Conservation (phyloP, 2,888 invertebrate genomes). For the Alcis repandata region DNA sequence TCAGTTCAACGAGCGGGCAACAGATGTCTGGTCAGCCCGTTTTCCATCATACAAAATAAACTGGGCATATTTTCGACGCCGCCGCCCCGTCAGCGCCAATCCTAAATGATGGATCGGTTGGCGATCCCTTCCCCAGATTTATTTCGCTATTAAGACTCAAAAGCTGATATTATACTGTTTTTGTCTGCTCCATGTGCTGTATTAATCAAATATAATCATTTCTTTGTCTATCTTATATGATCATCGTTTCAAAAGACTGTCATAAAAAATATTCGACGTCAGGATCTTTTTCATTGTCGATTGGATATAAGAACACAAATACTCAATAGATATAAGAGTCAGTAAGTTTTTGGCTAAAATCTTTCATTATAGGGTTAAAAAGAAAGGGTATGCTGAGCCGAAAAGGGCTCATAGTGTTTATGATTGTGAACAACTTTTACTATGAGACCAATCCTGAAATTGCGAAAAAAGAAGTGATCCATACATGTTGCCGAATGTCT, state of each 20-base stretch:
- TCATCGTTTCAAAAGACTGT: background rate
- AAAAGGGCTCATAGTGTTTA: too few relatives aligned
- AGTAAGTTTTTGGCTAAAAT: background rate
- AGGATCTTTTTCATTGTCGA: background rate
- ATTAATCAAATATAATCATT: slow-evolving; percentile 22
- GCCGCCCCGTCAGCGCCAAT: slow-evolving; percentile 49
- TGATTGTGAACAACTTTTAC: too few relatives aligned
- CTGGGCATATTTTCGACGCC: slow-evolving; percentile 58
- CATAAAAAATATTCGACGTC: background rate
- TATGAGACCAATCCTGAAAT: too few relatives aligned
- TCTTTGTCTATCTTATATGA: background rate
- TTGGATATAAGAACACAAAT: too few relatives aligned
- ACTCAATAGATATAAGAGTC: too few relatives aligned
- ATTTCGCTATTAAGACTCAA: slow-evolving; percentile 58
- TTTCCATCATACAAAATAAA: slow-evolving; percentile 54
- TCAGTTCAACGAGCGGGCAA: slow-evolving; percentile 27
- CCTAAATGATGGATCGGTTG: slow-evolving; percentile 63
- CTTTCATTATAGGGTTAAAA: too few relatives aligned
- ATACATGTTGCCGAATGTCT: too few relatives aligned
- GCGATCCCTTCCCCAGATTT: slow-evolving; percentile 61
- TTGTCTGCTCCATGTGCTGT: slow-evolving; percentile 28
- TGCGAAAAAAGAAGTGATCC: too few relatives aligned
- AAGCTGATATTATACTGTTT: slow-evolving; percentile 50
- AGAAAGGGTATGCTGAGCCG: too few relatives aligned
- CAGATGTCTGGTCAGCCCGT: slow-evolving; percentile 50